Base-by-base conservation (phyloP, 2,113 vertebrate species). In the Octodon degus region DNA sequence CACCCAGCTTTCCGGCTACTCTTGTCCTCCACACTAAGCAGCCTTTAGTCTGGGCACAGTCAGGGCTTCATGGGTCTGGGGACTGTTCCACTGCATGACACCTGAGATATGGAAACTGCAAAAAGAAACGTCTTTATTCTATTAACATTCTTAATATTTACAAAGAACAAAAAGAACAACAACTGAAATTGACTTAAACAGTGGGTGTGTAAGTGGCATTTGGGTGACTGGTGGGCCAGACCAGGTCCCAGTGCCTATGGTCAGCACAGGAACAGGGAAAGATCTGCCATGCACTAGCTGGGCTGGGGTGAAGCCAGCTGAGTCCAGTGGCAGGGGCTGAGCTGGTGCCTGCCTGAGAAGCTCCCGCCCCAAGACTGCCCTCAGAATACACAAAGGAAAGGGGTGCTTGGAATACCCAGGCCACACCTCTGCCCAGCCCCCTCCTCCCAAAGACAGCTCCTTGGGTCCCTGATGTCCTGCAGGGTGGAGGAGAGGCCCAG, bases 121-220 rank as follows among this genome's bases (percentile, higher is more conserved):
- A 98, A 98, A 98, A 98, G 98, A 98, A 97, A 34, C 65, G 17
- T 92, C 89, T 97, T 98, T 97, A 94, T 63, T 97, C 94, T 94
- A 98, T 97, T 82, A 98, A 98, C 97, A 91, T 30, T 96, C 88
- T 98, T 82, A 94, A 53, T 98, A 98, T 98, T 98, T 98, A 98
- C 98, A 98, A 84, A 96, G 63, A 97, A 97, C 86, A 92, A 94
- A 60, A 91, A 89, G 1, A 97, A 92, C 70, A 96, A 96, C 89
- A 96, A 77, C 79, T 97, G 95, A 94, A 96, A 92, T 84, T 93
- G 87, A 93, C 92, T 92, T 95, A 91, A 94, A 97, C 34, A 32
- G 43, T 1, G 83, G 81, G 25, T 32, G 40, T 76, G 94, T 72
- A 90, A 97, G 96, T 91, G 93, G 72, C 96, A 76, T 94, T 89